These are phyloP conservation scores for Ifrita kowaldi DNA, from an alignment of 2,113 vertebrate species.

Conservation along the genomic window DNA sequence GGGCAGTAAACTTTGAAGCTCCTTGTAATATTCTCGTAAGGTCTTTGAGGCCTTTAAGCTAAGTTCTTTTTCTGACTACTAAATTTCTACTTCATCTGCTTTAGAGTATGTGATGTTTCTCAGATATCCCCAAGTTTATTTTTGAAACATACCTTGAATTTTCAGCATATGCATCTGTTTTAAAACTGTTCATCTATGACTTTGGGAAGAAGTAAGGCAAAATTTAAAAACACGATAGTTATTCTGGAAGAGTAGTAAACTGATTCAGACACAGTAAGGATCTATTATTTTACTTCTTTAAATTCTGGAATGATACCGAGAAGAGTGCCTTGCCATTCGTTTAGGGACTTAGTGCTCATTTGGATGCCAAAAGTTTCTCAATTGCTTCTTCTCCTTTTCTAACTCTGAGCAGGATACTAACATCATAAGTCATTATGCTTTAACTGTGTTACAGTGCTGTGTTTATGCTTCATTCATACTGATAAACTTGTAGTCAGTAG, in stretches of 20 bases:
- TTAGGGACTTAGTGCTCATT: not conserved
- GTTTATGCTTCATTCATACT: not conserved
- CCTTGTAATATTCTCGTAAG: not conserved
- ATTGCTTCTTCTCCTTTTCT: not conserved
- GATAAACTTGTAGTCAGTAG: not conserved
- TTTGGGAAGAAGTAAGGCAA: not conserved
- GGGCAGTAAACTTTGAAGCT: not conserved
- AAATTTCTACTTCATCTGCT: not conserved
- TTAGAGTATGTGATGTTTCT: not conserved
- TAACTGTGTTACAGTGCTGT: not conserved
- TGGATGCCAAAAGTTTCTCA: not conserved
- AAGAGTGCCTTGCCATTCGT: not conserved
- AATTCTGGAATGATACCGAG: not conserved
- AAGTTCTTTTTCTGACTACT: not conserved
- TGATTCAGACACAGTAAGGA: not conserved
- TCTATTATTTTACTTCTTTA: not conserved
- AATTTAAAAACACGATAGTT: not conserved
- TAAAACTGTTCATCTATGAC: not conserved
- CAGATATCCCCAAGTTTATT: not conserved
- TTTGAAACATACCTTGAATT: not conserved
- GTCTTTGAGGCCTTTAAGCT: not conserved
- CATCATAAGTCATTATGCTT: not conserved
- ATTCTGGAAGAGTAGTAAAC: not conserved
- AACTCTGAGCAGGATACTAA: not conserved
- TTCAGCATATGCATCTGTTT: not conserved